Conservation (phyloP, 2,888 invertebrate genomes). For the Drosophila helvetica region DNA sequence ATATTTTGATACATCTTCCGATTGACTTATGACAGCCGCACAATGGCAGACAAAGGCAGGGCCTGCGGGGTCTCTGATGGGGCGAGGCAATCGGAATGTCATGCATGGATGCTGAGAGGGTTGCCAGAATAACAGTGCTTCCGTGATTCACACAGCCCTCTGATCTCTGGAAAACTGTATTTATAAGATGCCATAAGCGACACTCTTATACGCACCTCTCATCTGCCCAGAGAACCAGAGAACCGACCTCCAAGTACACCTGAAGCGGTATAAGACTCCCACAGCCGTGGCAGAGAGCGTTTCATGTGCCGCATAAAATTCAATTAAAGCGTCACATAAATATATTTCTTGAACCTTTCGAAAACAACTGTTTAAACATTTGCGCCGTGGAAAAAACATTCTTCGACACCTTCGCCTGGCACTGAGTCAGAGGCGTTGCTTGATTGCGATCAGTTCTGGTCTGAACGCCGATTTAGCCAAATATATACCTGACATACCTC, state of each 20-base stretch:
- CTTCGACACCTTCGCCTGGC: constrained; percentile 22
- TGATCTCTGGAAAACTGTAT: not conserved
- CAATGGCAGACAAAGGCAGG: constrained; percentile 1
- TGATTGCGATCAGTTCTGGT: constrained; percentile 16
- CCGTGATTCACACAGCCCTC: too few relatives aligned
- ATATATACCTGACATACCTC: constrained; percentile 14
- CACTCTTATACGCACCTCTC: not conserved
- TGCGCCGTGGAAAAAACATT: constrained; percentile 39
- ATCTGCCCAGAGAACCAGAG: not conserved
- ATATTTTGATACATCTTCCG: constrained; percentile 4
- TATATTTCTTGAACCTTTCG: constrained; percentile 17
- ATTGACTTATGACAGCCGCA: constrained; percentile 13
- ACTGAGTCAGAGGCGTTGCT: constrained; percentile 29
- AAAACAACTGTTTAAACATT: constrained; percentile 61
- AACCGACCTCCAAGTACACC: not conserved
- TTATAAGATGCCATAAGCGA: not conserved
- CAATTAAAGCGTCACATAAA: constrained; percentile 45
- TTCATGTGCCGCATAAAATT: constrained; percentile 43
- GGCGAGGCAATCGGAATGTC: constrained; percentile 1
- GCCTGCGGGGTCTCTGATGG: not conserved
- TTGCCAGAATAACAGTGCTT: not conserved
- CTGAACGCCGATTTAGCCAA: constrained; percentile 14
- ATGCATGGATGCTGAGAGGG: not conserved
- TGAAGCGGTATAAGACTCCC: not conserved
- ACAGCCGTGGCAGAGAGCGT: constrained; percentile 24